These are phyloP conservation scores for Recurvirostra avosetta DNA, from an alignment of 2,113 vertebrate genomes.

Conservation along the genomic window DNA sequence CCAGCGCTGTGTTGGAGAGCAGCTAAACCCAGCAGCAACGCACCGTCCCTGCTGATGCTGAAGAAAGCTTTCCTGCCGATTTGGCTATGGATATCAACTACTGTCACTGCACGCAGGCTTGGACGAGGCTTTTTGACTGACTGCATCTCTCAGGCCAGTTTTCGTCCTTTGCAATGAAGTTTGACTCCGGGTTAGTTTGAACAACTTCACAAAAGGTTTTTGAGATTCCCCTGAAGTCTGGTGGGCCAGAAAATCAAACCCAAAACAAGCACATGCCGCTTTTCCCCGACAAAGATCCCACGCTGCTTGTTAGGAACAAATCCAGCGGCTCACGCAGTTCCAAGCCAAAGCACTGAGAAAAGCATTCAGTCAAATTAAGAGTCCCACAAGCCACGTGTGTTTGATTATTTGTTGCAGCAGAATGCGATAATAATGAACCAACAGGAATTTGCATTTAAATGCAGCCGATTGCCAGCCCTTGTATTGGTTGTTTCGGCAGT, in stretches of 20 bases:
- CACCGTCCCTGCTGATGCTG: not conserved
- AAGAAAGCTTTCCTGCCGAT: not conserved
- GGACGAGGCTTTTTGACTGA: not conserved
- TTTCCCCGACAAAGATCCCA: not conserved
- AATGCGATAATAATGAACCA: not conserved
- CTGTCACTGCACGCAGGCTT: not conserved
- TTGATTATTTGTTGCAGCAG: not conserved
- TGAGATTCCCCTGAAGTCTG: not conserved
- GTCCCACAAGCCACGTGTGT: not conserved
- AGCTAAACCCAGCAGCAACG: not conserved
- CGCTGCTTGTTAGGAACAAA: conserved; percentile 16
- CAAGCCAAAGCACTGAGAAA: conserved; percentile 11
- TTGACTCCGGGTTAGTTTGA: not conserved
- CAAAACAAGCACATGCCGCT: not conserved
- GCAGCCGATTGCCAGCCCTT: not conserved
- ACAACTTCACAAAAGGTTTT: not conserved
- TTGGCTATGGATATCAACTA: not conserved
- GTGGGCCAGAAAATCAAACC: not conserved
- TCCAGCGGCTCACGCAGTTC: not conserved
- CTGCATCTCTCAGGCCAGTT: not conserved
- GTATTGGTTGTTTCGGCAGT: not conserved
- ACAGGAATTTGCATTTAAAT: conserved; percentile 6
- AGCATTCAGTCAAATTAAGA: not conserved
- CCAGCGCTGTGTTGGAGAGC: not conserved
- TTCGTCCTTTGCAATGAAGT: not conserved